Evolutionary conservation across 2,113 vertebrate species (phyloP).

Genomic region (Rhodinocichla rosea): DNA sequence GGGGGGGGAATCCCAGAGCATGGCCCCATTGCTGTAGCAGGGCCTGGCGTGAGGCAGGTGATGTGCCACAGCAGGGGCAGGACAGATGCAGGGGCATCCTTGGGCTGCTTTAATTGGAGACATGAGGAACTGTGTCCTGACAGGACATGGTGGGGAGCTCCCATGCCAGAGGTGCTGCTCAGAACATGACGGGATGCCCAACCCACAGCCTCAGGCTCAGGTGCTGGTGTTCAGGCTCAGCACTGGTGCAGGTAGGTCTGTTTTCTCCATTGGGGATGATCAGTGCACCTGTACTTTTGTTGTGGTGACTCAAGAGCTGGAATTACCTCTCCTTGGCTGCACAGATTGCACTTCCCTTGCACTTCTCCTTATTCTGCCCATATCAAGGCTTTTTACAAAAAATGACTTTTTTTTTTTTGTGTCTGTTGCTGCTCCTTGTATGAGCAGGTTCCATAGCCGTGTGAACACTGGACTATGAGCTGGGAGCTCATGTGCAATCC

Average conservation of each 20-base stretch:
- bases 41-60: background rate
- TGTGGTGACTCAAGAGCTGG: background rate
- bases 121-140: background rate
- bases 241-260: background rate
- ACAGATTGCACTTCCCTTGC: background rate
- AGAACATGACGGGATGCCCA: background rate
- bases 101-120: background rate
- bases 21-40: background rate
- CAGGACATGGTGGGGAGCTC: background rate
- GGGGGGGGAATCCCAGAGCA: background rate
- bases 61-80: background rate
- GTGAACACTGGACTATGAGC: fast-evolving
- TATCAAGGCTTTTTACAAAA: background rate
- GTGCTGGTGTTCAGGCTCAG: background rate
- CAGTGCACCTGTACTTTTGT: background rate
- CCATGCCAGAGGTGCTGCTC: background rate
- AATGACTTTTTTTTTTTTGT: background rate
- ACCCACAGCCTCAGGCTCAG: background rate
- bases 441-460: background rate
- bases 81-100: background rate
- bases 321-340: background rate
- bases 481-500: background rate
- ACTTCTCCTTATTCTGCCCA: background rate
- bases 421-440: background rate
- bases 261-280: background rate